Conservation (phyloP, 1,140 invertebrate species). For the Conus betulinus region DNA sequence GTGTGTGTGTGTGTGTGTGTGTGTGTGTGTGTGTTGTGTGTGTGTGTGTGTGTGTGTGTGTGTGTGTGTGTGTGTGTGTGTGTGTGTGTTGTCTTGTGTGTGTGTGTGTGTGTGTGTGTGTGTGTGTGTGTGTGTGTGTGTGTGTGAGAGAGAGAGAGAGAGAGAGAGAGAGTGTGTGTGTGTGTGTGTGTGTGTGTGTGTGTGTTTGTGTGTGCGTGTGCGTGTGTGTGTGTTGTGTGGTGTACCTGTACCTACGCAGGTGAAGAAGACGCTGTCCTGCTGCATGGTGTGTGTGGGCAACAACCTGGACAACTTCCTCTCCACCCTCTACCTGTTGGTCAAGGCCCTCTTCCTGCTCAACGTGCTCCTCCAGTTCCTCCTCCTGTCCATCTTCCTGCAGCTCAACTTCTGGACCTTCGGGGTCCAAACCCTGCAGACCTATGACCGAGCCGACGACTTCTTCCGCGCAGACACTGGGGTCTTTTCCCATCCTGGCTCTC, state of each 20-base stretch:
- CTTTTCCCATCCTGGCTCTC: conserved; percentile 77
- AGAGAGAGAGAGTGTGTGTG: no score
- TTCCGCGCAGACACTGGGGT: neutral
- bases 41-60: no score
- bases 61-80: no score
- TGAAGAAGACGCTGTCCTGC: conserved; percentile 41
- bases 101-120: no score
- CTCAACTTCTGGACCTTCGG: conserved; percentile 31
- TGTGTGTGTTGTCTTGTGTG: no score
- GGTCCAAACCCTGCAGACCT: neutral
- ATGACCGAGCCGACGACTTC: neutral
- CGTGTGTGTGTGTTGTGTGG: neutral
- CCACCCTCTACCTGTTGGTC: conserved; percentile 75
- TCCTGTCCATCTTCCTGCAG: conserved; percentile 69
- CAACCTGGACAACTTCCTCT: conserved; percentile 76
- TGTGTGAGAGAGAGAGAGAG: no score
- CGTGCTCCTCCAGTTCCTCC: conserved; percentile 67
- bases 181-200: no score
- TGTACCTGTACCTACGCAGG: neutral
- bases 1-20: no score
- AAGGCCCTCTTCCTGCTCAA: conserved; percentile 67
- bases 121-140: no score
- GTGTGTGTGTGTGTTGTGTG: no score
- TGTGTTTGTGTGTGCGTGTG: no score
- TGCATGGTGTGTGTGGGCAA: conserved; percentile 70